Evolutionary conservation across 1,140 invertebrate species (phyloP).

Genomic region (Magallana ariakensis): DNA sequence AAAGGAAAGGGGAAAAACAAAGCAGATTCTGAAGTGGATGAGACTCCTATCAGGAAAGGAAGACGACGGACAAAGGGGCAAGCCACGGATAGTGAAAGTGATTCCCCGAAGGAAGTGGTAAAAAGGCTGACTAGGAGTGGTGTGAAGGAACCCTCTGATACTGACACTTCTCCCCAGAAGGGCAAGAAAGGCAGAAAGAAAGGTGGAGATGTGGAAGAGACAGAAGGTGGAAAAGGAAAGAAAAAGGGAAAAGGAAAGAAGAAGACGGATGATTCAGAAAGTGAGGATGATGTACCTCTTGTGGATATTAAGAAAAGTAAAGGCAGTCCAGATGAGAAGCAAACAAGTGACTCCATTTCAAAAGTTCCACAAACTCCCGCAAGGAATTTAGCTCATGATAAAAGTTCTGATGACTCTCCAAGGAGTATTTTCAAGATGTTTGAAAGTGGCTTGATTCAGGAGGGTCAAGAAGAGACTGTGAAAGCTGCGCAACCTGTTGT

Average conservation of each 20-base stretch:
- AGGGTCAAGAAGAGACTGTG: constrained; percentile 35
- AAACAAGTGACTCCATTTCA: constrained; percentile 22
- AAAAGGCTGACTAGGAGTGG: constrained; percentile 42
- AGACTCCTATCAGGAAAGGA: constrained; percentile 6
- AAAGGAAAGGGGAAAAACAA: neutral
- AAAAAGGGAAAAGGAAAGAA: constrained; percentile 45
- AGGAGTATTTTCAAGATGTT: constrained; percentile 36
- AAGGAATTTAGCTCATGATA: neutral
- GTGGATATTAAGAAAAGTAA: constrained; percentile 52
- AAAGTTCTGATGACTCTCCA: constrained; percentile 21
- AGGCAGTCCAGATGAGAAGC: constrained; percentile 51
- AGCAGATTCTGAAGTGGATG: constrained; percentile 7
- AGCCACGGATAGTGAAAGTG: constrained; percentile 1
- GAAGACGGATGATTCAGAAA: constrained; percentile 31
- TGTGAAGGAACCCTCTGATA: neutral
- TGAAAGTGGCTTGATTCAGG: constrained; percentile 40
- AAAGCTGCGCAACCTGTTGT: constrained; percentile 34
- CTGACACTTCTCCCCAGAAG: constrained; percentile 43
- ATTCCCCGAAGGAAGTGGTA: neutral
- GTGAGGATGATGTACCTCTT: constrained; percentile 46
- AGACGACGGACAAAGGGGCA: constrained; percentile 11
- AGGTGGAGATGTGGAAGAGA: constrained; percentile 11
- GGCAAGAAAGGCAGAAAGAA: constrained; percentile 46
- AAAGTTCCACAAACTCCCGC: constrained; percentile 15
- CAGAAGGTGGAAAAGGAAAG: constrained; percentile 32